Base-by-base conservation (phyloP, 1,140 invertebrate genomes). In the Aradophagus sp. region DNA sequence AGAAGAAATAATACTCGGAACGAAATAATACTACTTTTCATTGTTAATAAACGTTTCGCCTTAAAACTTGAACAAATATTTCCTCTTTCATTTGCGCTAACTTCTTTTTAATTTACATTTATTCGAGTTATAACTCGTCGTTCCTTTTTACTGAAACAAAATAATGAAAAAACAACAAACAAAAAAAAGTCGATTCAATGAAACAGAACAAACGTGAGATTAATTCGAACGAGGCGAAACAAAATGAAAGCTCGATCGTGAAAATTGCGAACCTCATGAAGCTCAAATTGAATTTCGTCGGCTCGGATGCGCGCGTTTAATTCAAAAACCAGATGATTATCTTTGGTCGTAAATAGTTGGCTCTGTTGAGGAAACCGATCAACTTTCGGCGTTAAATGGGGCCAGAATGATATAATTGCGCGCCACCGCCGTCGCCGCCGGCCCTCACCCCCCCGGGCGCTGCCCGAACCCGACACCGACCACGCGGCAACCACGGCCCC, bases 271-370 rank as follows among this genome's bases (percentile, higher is more conserved):
- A 23, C 27, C 19, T 62, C 23, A 29, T 26, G n/a, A 19, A 52
- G 14, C 5, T 26, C 11, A 16, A 38, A 47, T 59, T 59, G 15
- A 59, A 50, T 41, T 61, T 50, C 13, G 15, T 45, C 16, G 55
- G 13, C 15, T 58, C 14, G 23, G 41, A 59, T 47, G 55, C 42
- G 34, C 26, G n/a, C 35, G 14, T 42, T 62, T 32, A 55, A 63
- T 63, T 47, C 29, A 63, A 63, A 63, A 53, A 39, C 15, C 14
- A 47, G 59, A 53, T 52, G 26, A 62, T 63, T 63, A 63, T 63
- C 59, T 53, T 32, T 4, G 34, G 31, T 7, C 41, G 32, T 63
- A 55, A 63, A 63, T 63, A 63, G 23, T 53, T 16, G 11, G 32
- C 10, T 19, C 19, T 15, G 29, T 52, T 35, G 38, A 35, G 45